Conservation (phyloP, 2,888 invertebrate species). For the Plebejus anna region DNA sequence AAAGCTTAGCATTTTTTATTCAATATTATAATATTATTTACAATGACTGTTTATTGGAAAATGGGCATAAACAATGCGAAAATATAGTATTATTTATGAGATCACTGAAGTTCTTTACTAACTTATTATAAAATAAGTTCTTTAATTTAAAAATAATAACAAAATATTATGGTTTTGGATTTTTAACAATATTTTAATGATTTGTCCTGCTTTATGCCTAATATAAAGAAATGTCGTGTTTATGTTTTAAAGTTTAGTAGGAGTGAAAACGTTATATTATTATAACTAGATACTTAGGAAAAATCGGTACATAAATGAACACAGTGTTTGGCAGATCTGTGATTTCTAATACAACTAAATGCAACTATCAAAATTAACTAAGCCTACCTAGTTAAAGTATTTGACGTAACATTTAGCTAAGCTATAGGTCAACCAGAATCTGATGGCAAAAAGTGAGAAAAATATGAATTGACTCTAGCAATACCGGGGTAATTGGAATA, state of each 20-base stretch:
- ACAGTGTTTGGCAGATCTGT: constrained; percentile 63
- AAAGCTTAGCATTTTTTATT: neutral
- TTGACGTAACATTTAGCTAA: constrained; percentile 34
- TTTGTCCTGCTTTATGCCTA: neutral
- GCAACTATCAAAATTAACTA: constrained; percentile 44
- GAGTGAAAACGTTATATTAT: neutral
- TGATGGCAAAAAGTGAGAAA: too few species aligned
- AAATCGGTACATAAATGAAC: constrained; percentile 46
- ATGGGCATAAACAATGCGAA: neutral
- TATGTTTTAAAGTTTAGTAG: neutral
- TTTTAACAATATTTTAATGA: neutral
- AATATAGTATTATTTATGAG: neutral
- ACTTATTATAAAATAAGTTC: too few species aligned
- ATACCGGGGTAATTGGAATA: too few species aligned
- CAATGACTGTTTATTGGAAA: too few species aligned
- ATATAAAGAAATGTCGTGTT: neutral
- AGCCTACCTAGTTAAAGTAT: constrained; percentile 3
- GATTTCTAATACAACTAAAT: constrained; percentile 47
- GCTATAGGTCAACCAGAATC: neutral
- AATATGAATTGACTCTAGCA: too few species aligned
- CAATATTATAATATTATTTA: too few species aligned
- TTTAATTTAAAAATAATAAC: neutral
- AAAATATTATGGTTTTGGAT: too few species aligned
- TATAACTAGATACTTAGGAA: constrained; percentile 17
- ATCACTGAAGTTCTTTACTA: constrained; percentile 4